phyloP scores from a whole-genome alignment of 2,113 vertebrate species.

The Hoplias malabaricus region DNA sequence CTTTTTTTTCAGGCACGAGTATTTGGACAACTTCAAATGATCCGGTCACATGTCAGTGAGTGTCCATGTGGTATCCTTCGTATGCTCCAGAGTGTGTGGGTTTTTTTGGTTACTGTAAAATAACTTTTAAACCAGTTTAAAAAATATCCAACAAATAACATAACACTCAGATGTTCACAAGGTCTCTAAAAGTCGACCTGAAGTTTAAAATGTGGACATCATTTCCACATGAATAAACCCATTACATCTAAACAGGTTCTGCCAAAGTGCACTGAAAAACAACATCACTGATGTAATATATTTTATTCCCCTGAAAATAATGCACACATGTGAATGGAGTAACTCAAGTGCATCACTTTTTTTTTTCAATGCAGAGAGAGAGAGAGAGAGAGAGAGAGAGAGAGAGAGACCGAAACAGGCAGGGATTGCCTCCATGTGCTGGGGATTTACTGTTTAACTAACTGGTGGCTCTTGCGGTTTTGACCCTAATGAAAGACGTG shows the following conservation, averaged over 20 bases:
- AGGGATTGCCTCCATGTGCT: constrained; percentile 76
- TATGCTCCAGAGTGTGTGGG: constrained; percentile 43
- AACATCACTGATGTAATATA: not conserved
- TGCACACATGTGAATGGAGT: not conserved
- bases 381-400: constrained; percentile 59
- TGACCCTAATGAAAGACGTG: constrained; percentile 74
- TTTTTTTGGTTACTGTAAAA: not conserved
- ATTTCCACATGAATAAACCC: not conserved
- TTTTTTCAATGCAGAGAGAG: not conserved
- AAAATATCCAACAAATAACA: not conserved
- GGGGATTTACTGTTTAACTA: constrained; percentile 58
- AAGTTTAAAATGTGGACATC: not conserved
- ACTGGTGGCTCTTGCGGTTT: constrained; percentile 73
- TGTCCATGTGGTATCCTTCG: not conserved
- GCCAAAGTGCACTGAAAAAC: not conserved
- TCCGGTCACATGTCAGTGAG: not conserved
- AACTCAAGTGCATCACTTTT: not conserved
- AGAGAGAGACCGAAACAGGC: constrained; percentile 64
- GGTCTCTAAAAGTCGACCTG: constrained; percentile 44
- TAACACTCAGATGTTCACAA: constrained; percentile 31
- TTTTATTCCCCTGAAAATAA: not conserved
- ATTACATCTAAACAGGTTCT: not conserved
- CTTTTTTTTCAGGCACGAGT: constrained; percentile 21
- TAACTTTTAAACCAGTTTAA: not conserved
- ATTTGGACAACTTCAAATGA: not conserved